Evolutionary conservation across 1,140 invertebrate species (phyloP).

Genomic region (Micrasema minimum): DNA sequence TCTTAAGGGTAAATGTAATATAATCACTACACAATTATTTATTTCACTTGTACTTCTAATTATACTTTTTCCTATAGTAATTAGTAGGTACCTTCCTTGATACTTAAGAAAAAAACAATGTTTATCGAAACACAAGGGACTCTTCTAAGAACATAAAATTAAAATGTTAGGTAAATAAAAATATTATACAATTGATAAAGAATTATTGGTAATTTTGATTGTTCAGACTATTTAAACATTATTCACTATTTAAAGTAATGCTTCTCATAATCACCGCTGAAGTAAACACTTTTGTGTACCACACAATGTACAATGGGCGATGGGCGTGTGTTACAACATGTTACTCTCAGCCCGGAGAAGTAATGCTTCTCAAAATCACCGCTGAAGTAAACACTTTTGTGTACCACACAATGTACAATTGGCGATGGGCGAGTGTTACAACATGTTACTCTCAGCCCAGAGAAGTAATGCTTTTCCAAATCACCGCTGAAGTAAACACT

Average conservation of each 20-base stretch:
- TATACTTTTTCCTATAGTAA: constrained; percentile 39
- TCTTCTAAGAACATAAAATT: constrained; percentile 33
- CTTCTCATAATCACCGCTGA: constrained; percentile 27
- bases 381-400: too few relatives aligned
- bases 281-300: too few relatives aligned
- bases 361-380: constrained; percentile 17
- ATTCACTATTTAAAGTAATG: constrained; percentile 3
- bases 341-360: too few relatives aligned
- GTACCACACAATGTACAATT: background rate
- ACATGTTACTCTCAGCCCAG: too few relatives aligned
- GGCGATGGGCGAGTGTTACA: too few relatives aligned
- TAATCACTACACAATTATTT: constrained; percentile 25
- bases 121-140: constrained; percentile 38
- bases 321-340: too few relatives aligned
- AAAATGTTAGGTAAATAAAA: constrained; percentile 38
- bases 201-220: constrained; percentile 32
- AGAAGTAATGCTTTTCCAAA: constrained; percentile 16
- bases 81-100: constrained; percentile 27
- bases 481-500: constrained; percentile 25
- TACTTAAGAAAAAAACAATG: constrained; percentile 31
- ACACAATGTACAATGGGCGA: background rate
- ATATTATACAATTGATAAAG: constrained; percentile 34
- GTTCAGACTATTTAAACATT: constrained; percentile 22
- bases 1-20: constrained; percentile 46
- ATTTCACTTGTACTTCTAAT: constrained; percentile 30